These are phyloP conservation scores for Apotomis turbidana DNA, from an alignment of 2,888 invertebrate genomes.

Conservation along the genomic window DNA sequence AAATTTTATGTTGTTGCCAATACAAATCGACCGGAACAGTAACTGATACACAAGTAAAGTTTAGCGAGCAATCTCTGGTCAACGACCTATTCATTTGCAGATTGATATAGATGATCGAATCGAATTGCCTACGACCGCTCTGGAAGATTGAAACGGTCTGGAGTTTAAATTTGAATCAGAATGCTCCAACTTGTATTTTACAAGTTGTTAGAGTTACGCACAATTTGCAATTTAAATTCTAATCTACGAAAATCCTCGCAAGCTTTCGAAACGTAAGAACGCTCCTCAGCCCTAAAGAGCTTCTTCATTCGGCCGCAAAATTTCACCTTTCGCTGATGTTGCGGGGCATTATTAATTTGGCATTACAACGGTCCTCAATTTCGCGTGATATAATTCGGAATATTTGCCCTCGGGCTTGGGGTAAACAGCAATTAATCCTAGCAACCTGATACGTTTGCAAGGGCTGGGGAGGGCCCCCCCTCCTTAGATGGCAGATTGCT, in stretches of 20 bases:
- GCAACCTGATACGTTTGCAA: conserved; percentile 73
- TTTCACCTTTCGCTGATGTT: conserved; percentile 52
- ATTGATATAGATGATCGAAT: conserved; percentile 39
- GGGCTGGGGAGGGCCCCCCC: conserved; percentile 55
- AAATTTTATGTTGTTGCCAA: conserved; percentile 31
- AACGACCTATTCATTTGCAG: conserved; percentile 37
- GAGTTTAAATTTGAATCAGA: conserved; percentile 19
- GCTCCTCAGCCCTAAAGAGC: conserved; percentile 41
- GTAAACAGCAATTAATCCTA: conserved; percentile 81
- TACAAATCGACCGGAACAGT: conserved; percentile 35
- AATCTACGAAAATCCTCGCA: conserved; percentile 22
- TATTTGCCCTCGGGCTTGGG: conserved; percentile 68
- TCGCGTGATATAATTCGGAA: conserved; percentile 73
- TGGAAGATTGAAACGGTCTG: conserved; percentile 22
- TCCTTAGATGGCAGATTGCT: conserved; percentile 70
- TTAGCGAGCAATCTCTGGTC: conserved; percentile 38
- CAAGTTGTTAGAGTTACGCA: conserved; percentile 7
- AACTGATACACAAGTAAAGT: conserved; percentile 23
- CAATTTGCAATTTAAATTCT: conserved; percentile 36
- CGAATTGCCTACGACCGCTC: conserved; percentile 32
- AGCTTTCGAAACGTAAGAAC: conserved; percentile 30
- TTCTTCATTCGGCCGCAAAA: conserved; percentile 52
- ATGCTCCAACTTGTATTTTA: conserved; percentile 6
- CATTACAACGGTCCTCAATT: conserved; percentile 75
- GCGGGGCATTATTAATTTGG: conserved; percentile 70